Base-by-base conservation (phyloP, 1,140 invertebrate species). In the Platorchestia sp. region DNA sequence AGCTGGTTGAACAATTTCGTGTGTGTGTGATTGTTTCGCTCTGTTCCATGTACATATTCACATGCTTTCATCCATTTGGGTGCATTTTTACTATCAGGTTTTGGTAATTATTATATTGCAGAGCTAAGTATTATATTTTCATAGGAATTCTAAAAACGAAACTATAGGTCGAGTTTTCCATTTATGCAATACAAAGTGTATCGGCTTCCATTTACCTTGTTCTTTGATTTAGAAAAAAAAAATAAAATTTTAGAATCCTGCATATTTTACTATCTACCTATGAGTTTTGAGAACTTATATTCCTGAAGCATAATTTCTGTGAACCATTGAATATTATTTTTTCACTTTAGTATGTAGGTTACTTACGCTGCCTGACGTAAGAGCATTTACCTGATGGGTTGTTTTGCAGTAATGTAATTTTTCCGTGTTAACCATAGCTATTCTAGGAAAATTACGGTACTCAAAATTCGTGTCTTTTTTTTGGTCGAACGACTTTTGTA, bases 401-500 rank as follows among this genome's bases (percentile, higher is more conserved):
- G 59, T 44, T 95, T 16, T 95, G 95, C 42, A 59, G 51, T 95
- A 45, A 1, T 59, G 41, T 75, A 51, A 93, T 87, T 44, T 95
- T 86, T 95, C 14, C 43, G 1, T 86, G 86, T 43, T 59, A 86
- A 86, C 41, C 44, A 45, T 95, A 40, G 42, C 75, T 95, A 87
- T 86, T 40, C 86, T 87, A 95, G 86, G 40, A 45, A 87, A 89
- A 87, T 95, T 43, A 89, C 27, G 45, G 90, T 95, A 41, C 47
- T n/a, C 51, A 36, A 89, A 41, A 87, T 86, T 7, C 89, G 19
- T 43, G 44, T 51, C 45, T 86, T 51, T 36, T 44, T 51, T 75
- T 95, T 53, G 95, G 95, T 59, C 87, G 42, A 95, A 95, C 95
- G 86, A 42, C 75, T 51, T 44, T 5, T 95, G 36, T 95, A 14